Base-by-base conservation (phyloP, 2,113 vertebrate species). In the Corvus cornix region DNA sequence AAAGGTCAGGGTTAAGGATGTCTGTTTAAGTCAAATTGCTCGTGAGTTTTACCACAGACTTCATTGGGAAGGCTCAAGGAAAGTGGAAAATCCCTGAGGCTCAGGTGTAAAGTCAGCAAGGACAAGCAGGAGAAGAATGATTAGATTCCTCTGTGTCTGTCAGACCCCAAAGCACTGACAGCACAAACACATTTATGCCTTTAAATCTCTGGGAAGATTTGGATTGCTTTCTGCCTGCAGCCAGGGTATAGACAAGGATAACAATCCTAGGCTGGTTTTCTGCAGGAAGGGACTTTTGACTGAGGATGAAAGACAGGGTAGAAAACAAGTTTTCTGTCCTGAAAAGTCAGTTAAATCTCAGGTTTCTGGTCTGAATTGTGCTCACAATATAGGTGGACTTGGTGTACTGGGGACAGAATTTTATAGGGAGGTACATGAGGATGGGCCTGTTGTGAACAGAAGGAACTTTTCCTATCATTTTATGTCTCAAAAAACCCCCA, bases 341-440 rank as follows among this genome's bases (percentile, higher is more conserved):
- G 70, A 37, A 15, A 68, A 87, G 41, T 44, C 41, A 39, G 20
- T 26, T 52, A 19, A 49, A 66, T 64, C 41, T 53, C 7, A 11
- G 19, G 6, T 49, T 86, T 94, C 46, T 13, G 16, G 14, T 84
- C 13, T 16, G 26, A 67, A 31, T 17, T 0, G 2, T 75, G 43
- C 27, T 11, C 1, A 2, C 15, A 9, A 1, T 35, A 3, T 18
- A 13, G 7, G 23, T 23, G 26, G 39, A 35, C 10, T 16, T 81
- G 11, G 16, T 52, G 3, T 22, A 6, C 1, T 17, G 10, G 23
- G 13, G 63, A 14, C 17, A 22, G 26, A 48, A 13, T 53, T 84
- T 81, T n/a, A 1, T 24, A 2, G 33, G 16, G 22, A 1, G 2
- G 17, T 27, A 17, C 5, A 2, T 6, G 13, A 41, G 11, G 20